Evolutionary conservation across 2,888 invertebrate genomes (phyloP), one percentile per base, ranked within the genome.

Genomic region (Eupithecia abbreviata): DNA sequence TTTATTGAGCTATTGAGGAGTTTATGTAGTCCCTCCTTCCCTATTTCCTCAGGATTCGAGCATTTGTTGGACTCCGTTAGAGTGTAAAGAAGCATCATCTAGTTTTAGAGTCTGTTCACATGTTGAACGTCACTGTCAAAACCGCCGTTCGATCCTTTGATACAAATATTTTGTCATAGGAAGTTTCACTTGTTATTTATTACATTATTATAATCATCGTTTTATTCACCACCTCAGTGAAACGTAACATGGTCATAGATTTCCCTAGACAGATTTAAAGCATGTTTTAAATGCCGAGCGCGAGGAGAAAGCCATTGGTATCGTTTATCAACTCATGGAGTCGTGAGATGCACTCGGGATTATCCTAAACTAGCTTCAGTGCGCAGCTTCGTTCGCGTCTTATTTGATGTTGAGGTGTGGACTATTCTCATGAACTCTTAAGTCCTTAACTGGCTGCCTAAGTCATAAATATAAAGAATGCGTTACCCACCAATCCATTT

Each of bases 201-300:
- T 30, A 30, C 30, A 30, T 47, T 45, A 72, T 12, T 10, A 41
- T 18, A 62, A 49, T 47, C 7, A 69, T 55, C 66, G 18, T 49
- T 66, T 55, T 68, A 74, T 58, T 73, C 51, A 55, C 73, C 45
- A 72, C 71, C 45, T 15, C 65, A 74, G 68, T 73, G 62, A 75
- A 75, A 42, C 71, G 9, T 12, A 47, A 30, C 62, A 30, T 62
- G 72, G 68, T 65, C 74, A 76, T 76, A 74, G 78, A 78, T 78
- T 78, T 78, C 78, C 75, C 73, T 55, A 42, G 68, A 68, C 75
- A 73, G 75, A 62, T 62, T 30, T 68, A 68, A 66, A 45, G 67
- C 67, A 68, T 68, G 67, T 78, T 74, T 68, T 65, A 68, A 75
- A 73, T 30, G 73, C 73, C 68, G 68, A 73, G 67, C 79, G 70